Conservation (phyloP, 2,888 invertebrate genomes). For the Tetramorium bicarinatum region DNA sequence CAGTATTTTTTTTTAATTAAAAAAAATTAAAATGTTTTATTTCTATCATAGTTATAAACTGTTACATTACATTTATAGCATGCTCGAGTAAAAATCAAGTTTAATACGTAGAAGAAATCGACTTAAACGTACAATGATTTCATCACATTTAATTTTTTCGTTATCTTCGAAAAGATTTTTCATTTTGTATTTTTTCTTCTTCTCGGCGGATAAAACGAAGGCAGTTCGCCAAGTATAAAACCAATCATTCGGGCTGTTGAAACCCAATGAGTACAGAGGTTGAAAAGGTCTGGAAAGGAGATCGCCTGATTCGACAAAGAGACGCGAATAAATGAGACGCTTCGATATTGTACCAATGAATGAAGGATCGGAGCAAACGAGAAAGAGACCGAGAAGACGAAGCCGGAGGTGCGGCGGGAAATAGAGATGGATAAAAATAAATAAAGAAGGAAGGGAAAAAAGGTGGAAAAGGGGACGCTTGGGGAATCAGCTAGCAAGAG, state of each 20-base stretch:
- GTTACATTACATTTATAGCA: neutral
- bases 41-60: neutral
- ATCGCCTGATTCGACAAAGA: conserved; percentile 77
- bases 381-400: conserved; percentile 59
- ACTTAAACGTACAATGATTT: conserved; percentile 10
- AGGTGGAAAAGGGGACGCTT: conserved; percentile 2
- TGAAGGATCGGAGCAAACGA: conserved; percentile 59
- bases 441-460: conserved; percentile 65
- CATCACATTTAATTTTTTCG: neutral
- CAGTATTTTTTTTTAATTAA: neutral
- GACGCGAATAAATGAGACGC: conserved; percentile 77
- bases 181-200: neutral
- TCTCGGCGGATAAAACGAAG: conserved; percentile 45
- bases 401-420: conserved; percentile 69
- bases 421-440: conserved; percentile 74
- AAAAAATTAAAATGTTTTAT: neutral
- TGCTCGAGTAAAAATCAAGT: neutral
- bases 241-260: conserved; percentile 74
- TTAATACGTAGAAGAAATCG: neutral
- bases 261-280: conserved; percentile 50
- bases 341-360: conserved; percentile 64
- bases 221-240: conserved; percentile 67
- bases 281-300: conserved; percentile 64
- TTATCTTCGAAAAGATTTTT: conserved; percentile 13
- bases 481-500: conserved; percentile 57